Percentiles rank a stretch among this genome's conserved stretches.
Conservation (phyloP, 2,113 vertebrate species). For the Hypocryptadius cinnamomeus region DNA sequence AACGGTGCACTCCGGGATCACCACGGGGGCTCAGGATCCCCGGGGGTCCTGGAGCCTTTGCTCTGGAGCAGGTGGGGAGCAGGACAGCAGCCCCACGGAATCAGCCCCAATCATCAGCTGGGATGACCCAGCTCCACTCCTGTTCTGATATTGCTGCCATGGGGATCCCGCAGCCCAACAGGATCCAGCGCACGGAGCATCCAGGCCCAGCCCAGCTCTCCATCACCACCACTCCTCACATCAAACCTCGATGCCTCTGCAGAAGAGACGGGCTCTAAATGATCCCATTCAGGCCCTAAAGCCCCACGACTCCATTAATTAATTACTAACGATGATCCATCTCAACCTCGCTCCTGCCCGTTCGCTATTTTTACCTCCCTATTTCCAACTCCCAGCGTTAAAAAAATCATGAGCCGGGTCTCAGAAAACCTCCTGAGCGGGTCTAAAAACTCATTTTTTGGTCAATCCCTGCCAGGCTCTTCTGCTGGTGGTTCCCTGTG, state of each 20-base stretch:
- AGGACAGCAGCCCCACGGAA: neutral
- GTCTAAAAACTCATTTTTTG: neutral
- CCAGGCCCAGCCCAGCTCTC: neutral
- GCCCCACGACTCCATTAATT: neutral
- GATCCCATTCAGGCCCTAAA: neutral
- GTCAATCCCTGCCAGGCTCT: neutral
- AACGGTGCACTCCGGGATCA: rapidly evolving
- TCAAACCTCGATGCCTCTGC: neutral
- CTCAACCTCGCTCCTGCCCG: neutral
- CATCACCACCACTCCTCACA: neutral
- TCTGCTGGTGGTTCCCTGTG: neutral
- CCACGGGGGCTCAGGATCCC: rapidly evolving
- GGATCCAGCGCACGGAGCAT: neutral
- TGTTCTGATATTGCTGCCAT: rapidly evolving
- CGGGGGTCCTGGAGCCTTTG: neutral
- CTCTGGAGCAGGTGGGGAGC: neutral
- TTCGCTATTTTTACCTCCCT: slow-evolving; percentile 30
- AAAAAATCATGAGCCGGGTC: slow-evolving; percentile 5
- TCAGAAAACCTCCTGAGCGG: neutral
- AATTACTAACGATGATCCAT: neutral
- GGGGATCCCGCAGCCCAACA: neutral
- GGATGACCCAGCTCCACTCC: neutral
- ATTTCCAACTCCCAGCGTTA: neutral
- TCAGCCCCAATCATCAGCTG: neutral
- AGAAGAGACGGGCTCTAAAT: rapidly evolving